Conservation (phyloP, 64 coral and sea anemone genomes). For the Hydrozoanthus tunicans region DNA sequence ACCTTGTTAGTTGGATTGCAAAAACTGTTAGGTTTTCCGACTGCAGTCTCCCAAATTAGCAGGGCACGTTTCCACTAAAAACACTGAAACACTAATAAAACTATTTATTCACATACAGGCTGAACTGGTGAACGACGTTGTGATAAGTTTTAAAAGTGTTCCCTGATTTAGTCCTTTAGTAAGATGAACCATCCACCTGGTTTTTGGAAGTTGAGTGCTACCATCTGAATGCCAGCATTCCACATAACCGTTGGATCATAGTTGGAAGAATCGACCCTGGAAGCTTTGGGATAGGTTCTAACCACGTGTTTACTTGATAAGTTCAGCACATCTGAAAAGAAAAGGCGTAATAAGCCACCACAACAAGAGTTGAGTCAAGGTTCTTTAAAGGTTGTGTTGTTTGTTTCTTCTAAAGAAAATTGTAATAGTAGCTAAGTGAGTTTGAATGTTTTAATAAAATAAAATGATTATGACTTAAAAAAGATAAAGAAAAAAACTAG, state of each 20-base stretch:
- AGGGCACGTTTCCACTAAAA: too few relatives aligned
- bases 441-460: too few relatives aligned
- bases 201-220: conserved; percentile 92
- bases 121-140: neutral
- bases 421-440: too few relatives aligned
- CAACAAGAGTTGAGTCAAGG: too few relatives aligned
- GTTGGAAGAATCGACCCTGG: conserved; percentile 90
- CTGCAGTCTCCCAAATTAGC: too few relatives aligned
- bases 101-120: neutral
- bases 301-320: conserved; percentile 77
- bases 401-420: too few relatives aligned
- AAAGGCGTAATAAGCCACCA: neutral
- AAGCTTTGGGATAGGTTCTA: conserved; percentile 84
- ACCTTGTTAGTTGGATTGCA: too few relatives aligned
- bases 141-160: neutral
- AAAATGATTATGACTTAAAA: too few relatives aligned
- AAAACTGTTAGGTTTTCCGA: too few relatives aligned
- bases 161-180: neutral
- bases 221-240: conserved; percentile 92
- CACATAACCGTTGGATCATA: conserved; percentile 87
- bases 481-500: too few relatives aligned
- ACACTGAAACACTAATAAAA: conserved; percentile 31
- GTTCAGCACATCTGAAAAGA: conserved; percentile 59
- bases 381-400: too few relatives aligned
- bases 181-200: conserved; percentile 55